These are phyloP conservation scores for Pseudomugil tenellus DNA, from an alignment of 2,797 vertebrate genomes.

Conservation along the genomic window DNA sequence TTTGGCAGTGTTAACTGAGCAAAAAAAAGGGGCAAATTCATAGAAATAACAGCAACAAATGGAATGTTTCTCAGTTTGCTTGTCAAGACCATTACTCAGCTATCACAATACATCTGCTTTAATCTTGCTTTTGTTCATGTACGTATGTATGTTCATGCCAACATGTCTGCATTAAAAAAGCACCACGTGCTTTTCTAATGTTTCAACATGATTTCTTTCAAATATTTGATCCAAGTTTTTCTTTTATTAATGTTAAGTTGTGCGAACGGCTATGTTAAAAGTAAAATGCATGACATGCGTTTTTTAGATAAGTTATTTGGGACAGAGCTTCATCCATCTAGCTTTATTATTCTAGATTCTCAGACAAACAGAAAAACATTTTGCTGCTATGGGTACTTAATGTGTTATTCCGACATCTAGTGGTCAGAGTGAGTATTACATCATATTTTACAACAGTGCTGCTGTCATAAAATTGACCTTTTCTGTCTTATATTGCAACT, in stretches of 20 bases:
- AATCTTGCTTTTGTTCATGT: not conserved
- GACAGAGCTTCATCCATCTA: not conserved
- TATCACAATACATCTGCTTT: not conserved
- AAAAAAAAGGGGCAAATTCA: not conserved
- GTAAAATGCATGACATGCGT: not conserved
- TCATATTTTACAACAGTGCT: not conserved
- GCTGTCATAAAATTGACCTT: not conserved
- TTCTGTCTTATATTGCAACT: not conserved
- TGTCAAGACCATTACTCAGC: not conserved
- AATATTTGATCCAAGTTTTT: not conserved
- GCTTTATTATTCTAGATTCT: not conserved
- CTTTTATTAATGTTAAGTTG: not conserved
- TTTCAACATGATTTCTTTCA: not conserved
- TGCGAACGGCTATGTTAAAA: not conserved
- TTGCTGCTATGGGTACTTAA: not conserved
- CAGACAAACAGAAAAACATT: not conserved
- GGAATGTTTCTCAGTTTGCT: not conserved
- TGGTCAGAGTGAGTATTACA: conserved; percentile 8
- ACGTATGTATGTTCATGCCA: not conserved
- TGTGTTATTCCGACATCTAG: not conserved
- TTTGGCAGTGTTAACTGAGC: too few relatives aligned
- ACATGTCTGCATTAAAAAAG: not conserved
- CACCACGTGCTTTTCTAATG: not conserved
- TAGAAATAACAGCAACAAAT: not conserved
- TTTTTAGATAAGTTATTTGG: not conserved